Conservation (phyloP, 2,113 vertebrate species). For the Pluvianellus socialis region DNA sequence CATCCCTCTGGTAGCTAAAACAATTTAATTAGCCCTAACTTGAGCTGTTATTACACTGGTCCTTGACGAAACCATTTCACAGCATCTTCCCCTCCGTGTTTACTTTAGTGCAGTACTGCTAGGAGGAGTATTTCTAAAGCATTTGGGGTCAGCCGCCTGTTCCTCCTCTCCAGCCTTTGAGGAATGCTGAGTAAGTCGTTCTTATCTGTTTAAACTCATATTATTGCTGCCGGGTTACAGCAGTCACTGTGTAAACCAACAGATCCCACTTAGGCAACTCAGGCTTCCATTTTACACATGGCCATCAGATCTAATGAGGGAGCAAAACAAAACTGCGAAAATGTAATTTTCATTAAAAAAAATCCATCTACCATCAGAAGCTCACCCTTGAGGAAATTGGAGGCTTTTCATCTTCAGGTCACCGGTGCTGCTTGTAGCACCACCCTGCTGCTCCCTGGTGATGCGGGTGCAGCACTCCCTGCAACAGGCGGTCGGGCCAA, state of each 20-base stretch:
- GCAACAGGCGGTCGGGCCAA: not conserved
- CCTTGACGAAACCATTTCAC: not conserved
- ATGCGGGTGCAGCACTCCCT: not conserved
- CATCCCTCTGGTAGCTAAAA: constrained; percentile 36
- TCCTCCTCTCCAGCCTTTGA: not conserved
- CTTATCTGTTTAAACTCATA: not conserved
- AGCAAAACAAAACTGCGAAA: not conserved
- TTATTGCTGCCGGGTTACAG: not conserved
- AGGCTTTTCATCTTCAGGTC: not conserved
- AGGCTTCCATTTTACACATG: not conserved
- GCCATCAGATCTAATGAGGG: not conserved
- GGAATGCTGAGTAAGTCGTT: constrained; percentile 49
- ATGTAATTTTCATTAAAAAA: not conserved
- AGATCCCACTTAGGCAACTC: not conserved
- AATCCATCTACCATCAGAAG: not conserved
- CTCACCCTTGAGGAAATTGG: not conserved
- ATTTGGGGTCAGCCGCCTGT: not conserved
- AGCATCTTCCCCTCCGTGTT: not conserved
- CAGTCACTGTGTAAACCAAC: not conserved
- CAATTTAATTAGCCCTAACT: constrained; percentile 51
- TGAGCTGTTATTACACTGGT: not conserved
- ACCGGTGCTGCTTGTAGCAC: not conserved
- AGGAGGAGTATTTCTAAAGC: not conserved
- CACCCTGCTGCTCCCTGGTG: not conserved
- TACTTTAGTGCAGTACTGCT: constrained; percentile 6